These are phyloP conservation scores for Aphidius colemani DNA, from an alignment of 2,888 invertebrate genomes.

Conservation along the genomic window DNA sequence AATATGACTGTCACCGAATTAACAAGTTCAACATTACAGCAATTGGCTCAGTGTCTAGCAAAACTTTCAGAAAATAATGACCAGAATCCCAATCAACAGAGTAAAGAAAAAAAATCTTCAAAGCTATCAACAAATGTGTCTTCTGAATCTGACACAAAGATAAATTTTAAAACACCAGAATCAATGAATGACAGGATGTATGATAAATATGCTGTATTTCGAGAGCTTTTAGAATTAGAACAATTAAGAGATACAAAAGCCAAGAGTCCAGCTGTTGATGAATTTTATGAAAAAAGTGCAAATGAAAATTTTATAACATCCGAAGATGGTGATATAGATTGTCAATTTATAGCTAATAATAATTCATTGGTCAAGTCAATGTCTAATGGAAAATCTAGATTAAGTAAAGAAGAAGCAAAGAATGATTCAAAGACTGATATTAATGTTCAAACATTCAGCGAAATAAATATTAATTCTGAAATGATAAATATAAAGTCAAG, in stretches of 20 bases:
- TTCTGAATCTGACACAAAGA: not conserved
- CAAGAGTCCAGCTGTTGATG: not conserved
- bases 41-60: constrained; percentile 80
- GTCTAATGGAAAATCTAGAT: not conserved
- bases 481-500: constrained; percentile 7
- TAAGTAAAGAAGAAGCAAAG: constrained; percentile 18
- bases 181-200: constrained; percentile 65
- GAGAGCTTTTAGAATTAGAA: constrained; percentile 80
- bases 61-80: constrained; percentile 52
- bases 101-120: constrained; percentile 26
- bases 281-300: not conserved
- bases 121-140: constrained; percentile 64
- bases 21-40: constrained; percentile 85
- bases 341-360: too few relatives aligned
- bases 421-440: constrained; percentile 7
- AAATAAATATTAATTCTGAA: too few relatives aligned
- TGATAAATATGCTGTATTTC: constrained; percentile 86
- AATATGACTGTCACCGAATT: constrained; percentile 79
- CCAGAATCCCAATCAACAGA: constrained; percentile 19
- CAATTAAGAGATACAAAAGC: constrained; percentile 31
- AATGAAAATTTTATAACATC: too few relatives aligned
- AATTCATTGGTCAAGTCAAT: too few relatives aligned
- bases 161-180: constrained; percentile 26
- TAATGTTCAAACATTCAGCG: not conserved
- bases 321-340: too few relatives aligned